A percentile compares a stretch with the other conserved stretches of the same genome.
Conservation (phyloP, 1,140 invertebrate species). For the Homarus americanus region DNA sequence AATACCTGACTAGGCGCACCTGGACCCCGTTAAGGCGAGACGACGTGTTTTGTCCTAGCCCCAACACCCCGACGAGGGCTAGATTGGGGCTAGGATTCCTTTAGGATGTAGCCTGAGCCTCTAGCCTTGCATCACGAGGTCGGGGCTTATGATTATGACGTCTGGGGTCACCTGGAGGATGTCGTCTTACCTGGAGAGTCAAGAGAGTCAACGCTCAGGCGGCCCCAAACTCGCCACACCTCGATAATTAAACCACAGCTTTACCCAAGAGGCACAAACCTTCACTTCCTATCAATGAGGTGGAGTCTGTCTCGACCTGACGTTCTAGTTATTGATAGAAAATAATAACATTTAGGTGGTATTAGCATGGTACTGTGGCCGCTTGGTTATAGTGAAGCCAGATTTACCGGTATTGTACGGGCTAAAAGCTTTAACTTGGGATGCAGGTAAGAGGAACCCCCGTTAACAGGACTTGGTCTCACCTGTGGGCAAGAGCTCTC, state of each 20-base stretch:
- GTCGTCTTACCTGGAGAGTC: not conserved
- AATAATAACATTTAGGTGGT: not conserved
- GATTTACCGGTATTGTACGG: conserved; percentile 38
- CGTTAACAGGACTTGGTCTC: conserved; percentile 26
- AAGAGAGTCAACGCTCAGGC: not conserved
- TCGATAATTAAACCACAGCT: not conserved
- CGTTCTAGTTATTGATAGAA: not conserved
- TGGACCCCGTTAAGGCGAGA: conserved; percentile 44
- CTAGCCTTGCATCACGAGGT: not conserved
- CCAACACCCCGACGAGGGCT: not conserved
- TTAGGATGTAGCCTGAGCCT: not conserved
- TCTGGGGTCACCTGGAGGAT: not conserved
- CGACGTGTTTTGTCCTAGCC: not conserved
- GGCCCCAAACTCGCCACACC: not conserved
- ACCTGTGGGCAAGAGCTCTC: not conserved
- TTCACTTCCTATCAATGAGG: not conserved
- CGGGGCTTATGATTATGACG: not conserved
- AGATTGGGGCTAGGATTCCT: not conserved
- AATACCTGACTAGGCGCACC: conserved; percentile 61
- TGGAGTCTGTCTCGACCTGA: not conserved
- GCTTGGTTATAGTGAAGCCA: not conserved
- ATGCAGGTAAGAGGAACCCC: conserved; percentile 44
- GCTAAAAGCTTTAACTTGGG: conserved; percentile 47
- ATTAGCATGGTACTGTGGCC: not conserved
- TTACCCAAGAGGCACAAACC: not conserved